These are phyloP conservation scores for Drosophila diplacantha DNA, from an alignment of 2,888 invertebrate genomes.

Conservation along the genomic window DNA sequence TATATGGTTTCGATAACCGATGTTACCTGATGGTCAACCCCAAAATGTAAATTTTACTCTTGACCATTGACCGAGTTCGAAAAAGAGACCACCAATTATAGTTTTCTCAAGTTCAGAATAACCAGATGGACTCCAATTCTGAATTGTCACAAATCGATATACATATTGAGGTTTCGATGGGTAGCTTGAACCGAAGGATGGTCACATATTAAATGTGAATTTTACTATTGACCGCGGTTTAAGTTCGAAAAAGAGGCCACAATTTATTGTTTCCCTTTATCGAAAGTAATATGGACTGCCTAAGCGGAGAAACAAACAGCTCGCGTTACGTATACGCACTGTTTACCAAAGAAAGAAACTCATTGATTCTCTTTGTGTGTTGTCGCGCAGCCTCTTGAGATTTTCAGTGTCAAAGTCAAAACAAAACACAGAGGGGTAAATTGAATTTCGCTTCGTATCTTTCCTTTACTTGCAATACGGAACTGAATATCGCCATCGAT, in stretches of 20 bases:
- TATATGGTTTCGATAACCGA: too few species aligned
- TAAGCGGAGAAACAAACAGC: neutral
- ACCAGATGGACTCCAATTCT: too few species aligned
- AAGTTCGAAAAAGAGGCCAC: neutral
- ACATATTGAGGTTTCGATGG: too few species aligned
- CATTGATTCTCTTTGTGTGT: neutral
- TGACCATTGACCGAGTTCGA: too few species aligned
- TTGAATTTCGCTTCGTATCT: constrained; percentile 10
- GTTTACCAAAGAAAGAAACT: neutral
- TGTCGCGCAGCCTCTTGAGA: neutral
- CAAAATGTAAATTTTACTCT: too few species aligned
- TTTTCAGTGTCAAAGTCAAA: constrained; percentile 56
- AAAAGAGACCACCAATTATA: too few species aligned
- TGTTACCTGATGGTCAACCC: too few species aligned
- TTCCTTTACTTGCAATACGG: constrained; percentile 21
- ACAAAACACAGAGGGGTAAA: constrained; percentile 10
- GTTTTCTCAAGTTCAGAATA: too few species aligned
- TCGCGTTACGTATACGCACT: constrained; percentile 25
- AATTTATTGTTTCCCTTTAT: neutral
- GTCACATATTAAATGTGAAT: too few species aligned
- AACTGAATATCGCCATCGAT: constrained; percentile 5
- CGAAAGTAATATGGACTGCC: neutral
- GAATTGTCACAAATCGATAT: too few species aligned
- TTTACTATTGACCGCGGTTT: neutral
- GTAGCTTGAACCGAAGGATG: too few species aligned